These are phyloP conservation scores for Gobio gobio DNA, from an alignment of 2,113 vertebrate genomes.

Conservation along the genomic window DNA sequence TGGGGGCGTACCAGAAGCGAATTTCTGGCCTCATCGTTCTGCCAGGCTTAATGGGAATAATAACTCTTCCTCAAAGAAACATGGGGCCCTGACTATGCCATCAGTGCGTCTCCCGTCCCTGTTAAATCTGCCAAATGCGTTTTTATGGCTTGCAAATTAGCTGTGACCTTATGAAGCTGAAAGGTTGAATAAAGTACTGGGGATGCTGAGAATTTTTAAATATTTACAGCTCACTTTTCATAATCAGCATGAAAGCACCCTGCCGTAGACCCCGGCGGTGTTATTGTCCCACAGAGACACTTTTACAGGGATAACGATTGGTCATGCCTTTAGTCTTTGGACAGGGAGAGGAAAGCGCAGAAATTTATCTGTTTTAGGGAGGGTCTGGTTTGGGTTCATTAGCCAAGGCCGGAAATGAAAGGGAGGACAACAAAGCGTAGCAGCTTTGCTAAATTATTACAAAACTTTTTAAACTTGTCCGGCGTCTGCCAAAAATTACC, in stretches of 20 bases:
- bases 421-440: slow-evolving; percentile 41
- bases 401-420: slow-evolving; percentile 46
- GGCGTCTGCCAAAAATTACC: not conserved
- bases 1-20: slow-evolving; percentile 48
- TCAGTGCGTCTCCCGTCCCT: slow-evolving; percentile 50
- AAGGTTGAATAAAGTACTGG: slow-evolving; percentile 70
- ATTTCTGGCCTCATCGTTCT: slow-evolving; percentile 48
- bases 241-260: slow-evolving; percentile 67
- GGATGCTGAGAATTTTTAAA: slow-evolving; percentile 71
- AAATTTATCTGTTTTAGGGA: slow-evolving; percentile 46
- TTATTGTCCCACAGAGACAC: slow-evolving; percentile 62
- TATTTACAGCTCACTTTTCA: slow-evolving; percentile 76
- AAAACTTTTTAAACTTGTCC: slow-evolving; percentile 37
- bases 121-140: slow-evolving; percentile 71
- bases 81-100: slow-evolving; percentile 71
- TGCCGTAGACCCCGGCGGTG: slow-evolving; percentile 57
- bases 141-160: slow-evolving; percentile 76
- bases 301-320: slow-evolving; percentile 70
- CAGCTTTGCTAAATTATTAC: slow-evolving; percentile 30
- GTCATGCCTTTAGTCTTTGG: slow-evolving; percentile 64
- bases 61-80: slow-evolving; percentile 74
- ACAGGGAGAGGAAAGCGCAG: slow-evolving; percentile 43
- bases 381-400: slow-evolving; percentile 42
- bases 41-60: slow-evolving; percentile 71
- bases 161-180: slow-evolving; percentile 73